phyloP scores from a whole-genome alignment of 2,797 vertebrate species.

The Borostomias antarcticus region DNA sequence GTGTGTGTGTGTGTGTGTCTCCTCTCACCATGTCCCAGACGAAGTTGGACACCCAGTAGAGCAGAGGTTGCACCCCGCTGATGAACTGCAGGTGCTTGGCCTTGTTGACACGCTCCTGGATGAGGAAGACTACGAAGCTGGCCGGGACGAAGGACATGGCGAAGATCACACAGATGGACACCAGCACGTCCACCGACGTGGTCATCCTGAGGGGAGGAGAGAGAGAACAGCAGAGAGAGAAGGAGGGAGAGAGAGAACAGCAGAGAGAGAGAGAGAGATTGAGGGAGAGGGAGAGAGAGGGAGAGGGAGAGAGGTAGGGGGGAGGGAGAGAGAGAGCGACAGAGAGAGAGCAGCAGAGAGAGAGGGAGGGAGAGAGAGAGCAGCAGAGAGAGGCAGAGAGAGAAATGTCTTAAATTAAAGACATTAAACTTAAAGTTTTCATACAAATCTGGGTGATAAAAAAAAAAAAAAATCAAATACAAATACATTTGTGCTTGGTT shows the following conservation, averaged over 20 bases:
- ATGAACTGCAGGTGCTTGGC: conserved; percentile 98
- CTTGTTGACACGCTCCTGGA: conserved; percentile 96
- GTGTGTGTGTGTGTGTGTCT: conserved; percentile 47
- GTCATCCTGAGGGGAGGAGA: too few relatives aligned
- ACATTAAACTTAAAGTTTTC: too few relatives aligned
- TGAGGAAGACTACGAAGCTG: conserved; percentile 83
- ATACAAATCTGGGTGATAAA: too few relatives aligned
- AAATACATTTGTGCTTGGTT: too few relatives aligned
- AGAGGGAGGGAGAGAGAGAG: too few relatives aligned
- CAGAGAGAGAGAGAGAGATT: neutral
- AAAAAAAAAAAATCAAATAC: too few relatives aligned
- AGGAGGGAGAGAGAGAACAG: too few relatives aligned
- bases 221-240: too few relatives aligned
- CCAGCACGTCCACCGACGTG: conserved; percentile 93
- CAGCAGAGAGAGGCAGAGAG: conserved; percentile 96
- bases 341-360: conserved; percentile 88
- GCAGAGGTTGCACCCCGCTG: conserved; percentile 93
- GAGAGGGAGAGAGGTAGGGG: neutral
- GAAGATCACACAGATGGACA: conserved; percentile 96
- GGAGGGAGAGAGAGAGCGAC: neutral
- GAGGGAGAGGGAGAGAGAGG: neutral
- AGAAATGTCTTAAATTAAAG: too few relatives aligned
- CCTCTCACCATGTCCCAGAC: conserved; percentile 97
- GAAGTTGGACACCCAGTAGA: conserved; percentile 97
- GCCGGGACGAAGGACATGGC: conserved; percentile 98